Evolutionary conservation across 2,797 vertebrate species (phyloP), one percentile per base, ranked within the genome.

Genomic region (Morus bassanus): DNA sequence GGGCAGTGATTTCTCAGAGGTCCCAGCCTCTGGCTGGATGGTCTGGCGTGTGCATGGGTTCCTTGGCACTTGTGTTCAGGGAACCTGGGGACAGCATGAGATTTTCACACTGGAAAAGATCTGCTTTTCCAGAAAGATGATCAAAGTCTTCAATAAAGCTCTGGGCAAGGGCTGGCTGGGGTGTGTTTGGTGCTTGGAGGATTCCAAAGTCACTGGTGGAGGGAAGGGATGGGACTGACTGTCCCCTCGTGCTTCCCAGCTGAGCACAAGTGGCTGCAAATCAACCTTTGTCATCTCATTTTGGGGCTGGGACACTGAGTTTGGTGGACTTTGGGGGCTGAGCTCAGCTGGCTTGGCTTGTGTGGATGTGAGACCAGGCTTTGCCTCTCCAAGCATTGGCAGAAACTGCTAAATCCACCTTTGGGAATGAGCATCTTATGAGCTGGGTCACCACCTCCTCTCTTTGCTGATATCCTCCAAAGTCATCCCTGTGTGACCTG

Each of bases 131-230:
- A 72, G 53, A 46, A 59, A 61, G 31, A 6, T 41, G 37, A 43
- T 19, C 11, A 12, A 51, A 75, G 39, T 27, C 73, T 83, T 57
- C 23, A 24, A 17, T 15, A 45, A 56, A 83, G 15, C 35, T 56
- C 30, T 9, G 11, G 15, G 30, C 15, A 11, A 75, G n/a, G 30
- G 35, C 43, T 43, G n/a, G 13, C 39, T 0, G 2, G 25, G 22
- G 41, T 3, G 7, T 25, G 37, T 65, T 30, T 33, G 48, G 18
- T 33, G 27, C 41, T 63, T 25, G 50, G 24, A 64, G 51, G 23
- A 23, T 18, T 73, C 25, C 21, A 27, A 25, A 51, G 53, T 74
- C 33, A 18, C 4, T 0, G 0, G 25, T 8, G 35, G 30, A 65
- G 41, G 53, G 25, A 60, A 72, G 21, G 31, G 59, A 37, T 24